These are phyloP conservation scores for Daubentonia madagascariensis DNA, from an alignment of 2,113 vertebrate species.

Conservation along the genomic window DNA sequence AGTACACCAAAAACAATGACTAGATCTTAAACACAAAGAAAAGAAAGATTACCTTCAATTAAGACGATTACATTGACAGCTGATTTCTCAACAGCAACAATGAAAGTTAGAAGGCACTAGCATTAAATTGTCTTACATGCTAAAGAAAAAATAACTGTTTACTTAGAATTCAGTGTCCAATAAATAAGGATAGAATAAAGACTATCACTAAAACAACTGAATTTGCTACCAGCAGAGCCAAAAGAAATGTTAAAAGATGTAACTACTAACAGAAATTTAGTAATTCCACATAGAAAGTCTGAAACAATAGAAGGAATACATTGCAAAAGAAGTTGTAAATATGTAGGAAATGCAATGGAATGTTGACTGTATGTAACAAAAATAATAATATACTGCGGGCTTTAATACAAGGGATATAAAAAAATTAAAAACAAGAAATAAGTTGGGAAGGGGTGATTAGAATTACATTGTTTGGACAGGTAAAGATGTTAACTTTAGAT, in stretches of 20 bases:
- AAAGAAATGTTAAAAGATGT: neutral
- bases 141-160: neutral
- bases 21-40: neutral
- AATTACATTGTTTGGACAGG: neutral
- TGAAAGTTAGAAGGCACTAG: neutral
- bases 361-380: neutral
- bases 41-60: neutral
- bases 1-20: neutral
- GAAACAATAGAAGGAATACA: neutral
- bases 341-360: neutral
- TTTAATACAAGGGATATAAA: neutral
- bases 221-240: neutral
- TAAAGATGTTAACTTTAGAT: neutral
- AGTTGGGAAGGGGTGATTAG: neutral
- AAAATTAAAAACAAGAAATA: neutral
- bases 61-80: neutral
- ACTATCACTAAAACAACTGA: neutral
- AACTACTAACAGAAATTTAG: neutral
- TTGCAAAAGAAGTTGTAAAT: neutral
- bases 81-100: neutral
- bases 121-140: neutral
- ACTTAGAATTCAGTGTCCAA: neutral
- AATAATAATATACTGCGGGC: neutral
- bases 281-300: neutral
- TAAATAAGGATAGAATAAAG: neutral